phyloP scores from a whole-genome alignment of 35 echinoderm and acorn worm genomes.

The Eucidaris tribuloides region DNA sequence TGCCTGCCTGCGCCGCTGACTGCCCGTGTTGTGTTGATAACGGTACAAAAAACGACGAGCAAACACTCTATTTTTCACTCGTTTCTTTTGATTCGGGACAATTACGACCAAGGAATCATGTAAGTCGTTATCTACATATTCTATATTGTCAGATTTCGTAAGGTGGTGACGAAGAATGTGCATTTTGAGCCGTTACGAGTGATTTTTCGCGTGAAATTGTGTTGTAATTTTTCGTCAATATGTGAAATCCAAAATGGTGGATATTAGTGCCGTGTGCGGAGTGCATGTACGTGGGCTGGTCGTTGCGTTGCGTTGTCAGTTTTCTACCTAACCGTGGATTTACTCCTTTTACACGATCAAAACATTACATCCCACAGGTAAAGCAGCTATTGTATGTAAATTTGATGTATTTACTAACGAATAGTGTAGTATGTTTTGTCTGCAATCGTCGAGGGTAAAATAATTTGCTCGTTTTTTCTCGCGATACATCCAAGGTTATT shows the following conservation, averaged over 20 bases:
- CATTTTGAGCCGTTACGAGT: neutral
- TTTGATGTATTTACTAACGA: constrained; percentile 12
- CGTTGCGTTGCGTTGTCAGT: neutral
- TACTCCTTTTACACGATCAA: neutral
- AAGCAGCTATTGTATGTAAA: neutral
- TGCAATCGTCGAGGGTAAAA: neutral
- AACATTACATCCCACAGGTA: neutral
- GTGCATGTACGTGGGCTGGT: constrained; percentile 1
- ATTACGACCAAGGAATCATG: neutral
- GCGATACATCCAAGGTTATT: neutral
- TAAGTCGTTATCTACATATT: constrained; percentile 31
- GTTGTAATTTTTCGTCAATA: neutral
- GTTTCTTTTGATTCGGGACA: neutral
- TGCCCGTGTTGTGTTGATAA: neutral
- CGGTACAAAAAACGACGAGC: constrained; percentile 1
- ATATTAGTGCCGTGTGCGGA: constrained; percentile 33
- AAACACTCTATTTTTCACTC: neutral
- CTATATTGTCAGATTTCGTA: constrained; percentile 19
- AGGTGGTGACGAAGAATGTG: neutral
- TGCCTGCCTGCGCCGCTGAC: neutral
- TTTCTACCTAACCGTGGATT: neutral
- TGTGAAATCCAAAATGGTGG: constrained; percentile 38
- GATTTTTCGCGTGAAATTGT: constrained; percentile 23
- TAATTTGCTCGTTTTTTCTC: neutral
- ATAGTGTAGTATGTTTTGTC: neutral